These are phyloP conservation scores for Thera obeliscata DNA, from an alignment of 2,888 invertebrate genomes.

Conservation along the genomic window DNA sequence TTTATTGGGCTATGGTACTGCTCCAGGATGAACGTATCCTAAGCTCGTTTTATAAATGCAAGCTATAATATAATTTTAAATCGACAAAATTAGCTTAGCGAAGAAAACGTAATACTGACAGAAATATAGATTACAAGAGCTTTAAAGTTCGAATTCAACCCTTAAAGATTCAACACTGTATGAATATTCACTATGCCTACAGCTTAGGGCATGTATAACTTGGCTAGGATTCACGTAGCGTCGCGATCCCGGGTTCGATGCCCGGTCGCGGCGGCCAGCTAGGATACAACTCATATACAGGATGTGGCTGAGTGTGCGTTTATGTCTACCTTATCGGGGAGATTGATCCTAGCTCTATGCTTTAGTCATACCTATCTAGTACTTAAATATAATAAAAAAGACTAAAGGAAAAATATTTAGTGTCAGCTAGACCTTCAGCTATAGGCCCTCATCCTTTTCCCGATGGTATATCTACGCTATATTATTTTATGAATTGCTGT, in stretches of 20 bases:
- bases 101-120: too few species aligned
- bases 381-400: neutral
- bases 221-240: slow-evolving; percentile 45
- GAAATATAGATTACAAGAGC: too few species aligned
- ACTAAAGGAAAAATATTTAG: neutral
- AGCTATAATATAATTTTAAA: too few species aligned
- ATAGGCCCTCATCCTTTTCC: neutral
- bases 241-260: slow-evolving; percentile 71
- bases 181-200: slow-evolving; percentile 18
- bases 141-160: too few species aligned
- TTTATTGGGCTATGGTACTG: too few species aligned
- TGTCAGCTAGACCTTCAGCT: neutral
- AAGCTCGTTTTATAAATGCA: too few species aligned
- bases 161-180: slow-evolving; percentile 5
- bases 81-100: too few species aligned
- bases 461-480: neutral
- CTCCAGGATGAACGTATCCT: too few species aligned
- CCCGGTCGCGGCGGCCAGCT: slow-evolving; percentile 66
- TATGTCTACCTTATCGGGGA: slow-evolving; percentile 26
- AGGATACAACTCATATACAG: slow-evolving; percentile 63
- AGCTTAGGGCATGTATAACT: slow-evolving; percentile 35
- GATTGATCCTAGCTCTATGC: slow-evolving; percentile 25
- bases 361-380: neutral
- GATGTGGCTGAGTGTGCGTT: slow-evolving; percentile 29
- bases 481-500: neutral